Conservation (phyloP, 2,797 vertebrate species). For the Adrianichthys oophorus region DNA sequence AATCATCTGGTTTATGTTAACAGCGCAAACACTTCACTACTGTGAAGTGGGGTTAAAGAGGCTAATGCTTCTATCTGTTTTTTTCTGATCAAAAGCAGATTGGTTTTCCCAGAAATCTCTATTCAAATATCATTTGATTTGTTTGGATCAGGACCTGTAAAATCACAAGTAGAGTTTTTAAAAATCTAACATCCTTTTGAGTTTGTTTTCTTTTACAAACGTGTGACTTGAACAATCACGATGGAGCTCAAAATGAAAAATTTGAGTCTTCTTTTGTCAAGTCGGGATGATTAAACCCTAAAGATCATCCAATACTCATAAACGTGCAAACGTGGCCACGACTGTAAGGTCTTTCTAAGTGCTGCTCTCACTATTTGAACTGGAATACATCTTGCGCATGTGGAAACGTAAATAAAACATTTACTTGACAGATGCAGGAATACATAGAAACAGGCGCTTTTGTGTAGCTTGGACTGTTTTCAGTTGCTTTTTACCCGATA, state of each 20-base stretch:
- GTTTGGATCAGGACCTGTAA: conserved; percentile 17
- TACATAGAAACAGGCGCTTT: conserved; percentile 1
- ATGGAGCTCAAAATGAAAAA: conserved; percentile 10
- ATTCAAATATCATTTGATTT: conserved; percentile 9
- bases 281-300: conserved; percentile 4
- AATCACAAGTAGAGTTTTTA: conserved; percentile 20
- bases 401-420: background rate
- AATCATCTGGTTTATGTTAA: too few relatives aligned
- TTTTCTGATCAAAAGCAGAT: background rate
- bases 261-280: conserved; percentile 27
- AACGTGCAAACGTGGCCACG: too few relatives aligned
- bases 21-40: too few relatives aligned
- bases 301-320: background rate
- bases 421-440: background rate
- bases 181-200: conserved; percentile 14
- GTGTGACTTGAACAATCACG: background rate
- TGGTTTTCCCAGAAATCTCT: background rate
- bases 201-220: conserved; percentile 8
- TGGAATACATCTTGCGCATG: background rate
- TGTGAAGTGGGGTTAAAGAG: too few relatives aligned
- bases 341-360: conserved; percentile 1
- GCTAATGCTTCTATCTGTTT: background rate
- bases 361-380: conserved; percentile 1
- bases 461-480: conserved; percentile 8
- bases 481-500: background rate